A percentile compares a stretch with the other conserved stretches of the same genome.
Conservation (phyloP, 2,888 invertebrate species). For the Dolomedes plantarius region DNA sequence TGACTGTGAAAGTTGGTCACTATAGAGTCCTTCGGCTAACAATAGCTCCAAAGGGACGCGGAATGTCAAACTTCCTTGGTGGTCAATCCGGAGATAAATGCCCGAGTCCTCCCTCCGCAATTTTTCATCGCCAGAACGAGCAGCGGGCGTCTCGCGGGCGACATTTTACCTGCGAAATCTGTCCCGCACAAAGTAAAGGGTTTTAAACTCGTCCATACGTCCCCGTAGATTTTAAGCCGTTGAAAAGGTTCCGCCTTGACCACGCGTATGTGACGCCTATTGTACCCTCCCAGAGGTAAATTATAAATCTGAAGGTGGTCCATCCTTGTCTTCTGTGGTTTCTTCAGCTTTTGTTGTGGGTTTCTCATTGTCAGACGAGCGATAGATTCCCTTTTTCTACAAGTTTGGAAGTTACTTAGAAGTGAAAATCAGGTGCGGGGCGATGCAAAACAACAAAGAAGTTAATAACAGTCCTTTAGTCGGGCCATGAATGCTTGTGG, state of each 20-base stretch:
- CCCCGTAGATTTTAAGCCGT: not conserved
- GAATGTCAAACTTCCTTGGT: not conserved
- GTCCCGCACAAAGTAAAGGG: not conserved
- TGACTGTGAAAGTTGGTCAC: conserved; percentile 5
- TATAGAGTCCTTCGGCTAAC: not conserved
- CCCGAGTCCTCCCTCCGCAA: not conserved
- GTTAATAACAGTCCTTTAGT: too few species aligned
- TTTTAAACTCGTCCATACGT: not conserved
- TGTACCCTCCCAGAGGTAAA: not conserved
- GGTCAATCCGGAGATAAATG: not conserved
- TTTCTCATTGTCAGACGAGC: not conserved
- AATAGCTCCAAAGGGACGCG: not conserved
- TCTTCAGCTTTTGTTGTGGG: not conserved
- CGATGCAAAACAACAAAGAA: not conserved
- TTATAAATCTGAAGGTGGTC: conserved; percentile 11
- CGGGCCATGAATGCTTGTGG: too few species aligned
- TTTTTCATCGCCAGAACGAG: not conserved
- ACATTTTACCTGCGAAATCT: not conserved
- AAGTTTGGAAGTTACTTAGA: not conserved
- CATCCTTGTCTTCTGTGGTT: not conserved
- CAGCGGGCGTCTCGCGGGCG: not conserved
- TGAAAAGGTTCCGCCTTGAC: conserved; percentile 9
- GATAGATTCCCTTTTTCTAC: not conserved
- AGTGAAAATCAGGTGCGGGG: not conserved
- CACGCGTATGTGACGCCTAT: not conserved